A percentile compares a stretch with the other conserved stretches of the same genome.
phyloP scores from a whole-genome alignment of 1,140 invertebrate genomes.

The Papilio polyxenes region DNA sequence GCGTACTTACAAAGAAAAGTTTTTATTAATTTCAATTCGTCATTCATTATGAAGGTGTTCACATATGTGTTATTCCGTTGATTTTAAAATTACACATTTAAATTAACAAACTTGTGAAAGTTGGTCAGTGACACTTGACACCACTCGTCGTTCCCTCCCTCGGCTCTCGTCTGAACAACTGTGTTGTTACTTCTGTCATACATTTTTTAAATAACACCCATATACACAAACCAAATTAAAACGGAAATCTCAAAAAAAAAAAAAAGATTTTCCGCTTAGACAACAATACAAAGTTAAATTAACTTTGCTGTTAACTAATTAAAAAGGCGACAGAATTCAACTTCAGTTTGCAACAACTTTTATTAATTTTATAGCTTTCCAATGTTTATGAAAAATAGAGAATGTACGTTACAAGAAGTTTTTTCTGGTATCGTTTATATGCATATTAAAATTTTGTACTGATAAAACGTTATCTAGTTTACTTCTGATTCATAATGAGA shows the following conservation, averaged over 20 bases:
- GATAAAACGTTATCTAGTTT: no score
- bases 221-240: conserved; percentile 6
- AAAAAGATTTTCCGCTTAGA: not conserved
- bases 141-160: conserved; percentile 13
- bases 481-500: no score
- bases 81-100: conserved; percentile 28
- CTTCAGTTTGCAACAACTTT: no score
- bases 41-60: not conserved
- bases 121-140: conserved; percentile 37
- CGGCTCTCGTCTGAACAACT: conserved; percentile 26
- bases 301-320: not conserved
- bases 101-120: conserved; percentile 31
- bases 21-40: not conserved
- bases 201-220: conserved; percentile 8
- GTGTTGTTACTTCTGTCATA: conserved; percentile 34
- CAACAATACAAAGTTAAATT: not conserved
- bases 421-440: no score
- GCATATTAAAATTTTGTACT: no score
- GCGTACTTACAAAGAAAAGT: not conserved
- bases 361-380: no score
- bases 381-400: not conserved
- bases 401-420: not conserved
- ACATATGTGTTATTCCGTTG: conserved; percentile 2
- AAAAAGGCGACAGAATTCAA: not conserved
- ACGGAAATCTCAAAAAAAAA: no score